Conservation (phyloP, 2,797 vertebrate genomes). For the Eutrigla gurnardus region DNA sequence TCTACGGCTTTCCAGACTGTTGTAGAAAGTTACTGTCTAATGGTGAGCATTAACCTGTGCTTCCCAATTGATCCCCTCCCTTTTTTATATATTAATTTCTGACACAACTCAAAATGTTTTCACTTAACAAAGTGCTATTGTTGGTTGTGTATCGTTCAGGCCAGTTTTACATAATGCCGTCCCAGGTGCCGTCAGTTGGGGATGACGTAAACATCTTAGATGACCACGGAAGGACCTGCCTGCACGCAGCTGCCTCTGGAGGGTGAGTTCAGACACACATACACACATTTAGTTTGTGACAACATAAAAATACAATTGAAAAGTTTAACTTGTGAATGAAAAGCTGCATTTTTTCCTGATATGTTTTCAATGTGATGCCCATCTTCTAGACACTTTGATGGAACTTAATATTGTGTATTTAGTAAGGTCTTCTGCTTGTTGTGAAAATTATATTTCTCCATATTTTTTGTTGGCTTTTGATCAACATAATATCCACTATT, state of each 20-base stretch:
- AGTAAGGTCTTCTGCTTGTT: background rate
- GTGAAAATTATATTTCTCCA: background rate
- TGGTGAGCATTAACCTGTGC: conserved; percentile 77
- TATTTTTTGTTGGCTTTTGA: background rate
- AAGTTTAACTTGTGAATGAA: background rate
- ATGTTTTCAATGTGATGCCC: background rate
- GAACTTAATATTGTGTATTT: background rate
- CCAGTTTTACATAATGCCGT: conserved; percentile 94
- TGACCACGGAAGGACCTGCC: conserved; percentile 92
- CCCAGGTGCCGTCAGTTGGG: conserved; percentile 87
- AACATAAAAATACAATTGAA: background rate
- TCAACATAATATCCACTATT: background rate
- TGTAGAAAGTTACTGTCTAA: conserved; percentile 96
- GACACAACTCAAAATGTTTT: conserved; percentile 6
- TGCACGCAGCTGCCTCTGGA: conserved; percentile 96
- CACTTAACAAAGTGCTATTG: background rate
- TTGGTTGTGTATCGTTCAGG: conserved; percentile 76
- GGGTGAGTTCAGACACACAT: conserved; percentile 81
- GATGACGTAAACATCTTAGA: conserved; percentile 94
- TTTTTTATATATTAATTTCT: background rate
- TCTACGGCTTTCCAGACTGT: conserved; percentile 95
- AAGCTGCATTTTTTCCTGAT: background rate
- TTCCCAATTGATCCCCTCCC: background rate
- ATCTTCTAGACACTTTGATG: background rate
- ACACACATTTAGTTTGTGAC: background rate